Evolutionary conservation across 2,888 invertebrate species (phyloP), one percentile per base, ranked within the genome.

Genomic region (Parnassius smintheus): DNA sequence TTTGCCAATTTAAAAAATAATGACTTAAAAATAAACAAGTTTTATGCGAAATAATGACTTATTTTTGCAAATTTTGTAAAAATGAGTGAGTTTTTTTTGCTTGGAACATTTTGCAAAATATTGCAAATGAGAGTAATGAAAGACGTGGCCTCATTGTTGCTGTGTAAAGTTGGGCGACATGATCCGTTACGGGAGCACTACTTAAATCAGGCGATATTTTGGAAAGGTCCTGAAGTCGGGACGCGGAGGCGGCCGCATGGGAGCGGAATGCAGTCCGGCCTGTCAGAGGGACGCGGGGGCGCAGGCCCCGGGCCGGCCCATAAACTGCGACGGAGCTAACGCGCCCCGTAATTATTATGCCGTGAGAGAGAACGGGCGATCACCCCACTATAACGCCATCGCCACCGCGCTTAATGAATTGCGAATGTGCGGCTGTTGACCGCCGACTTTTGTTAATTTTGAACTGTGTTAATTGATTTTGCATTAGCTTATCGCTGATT

Each of bases 181-280:
- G 35, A 35, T 35, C 35, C 35, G 35, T 13, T 55, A 41, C 44
- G 70, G 72, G 61, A 62, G 75, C 78, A 81, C 82, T 84, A 18
- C 18, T 18, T 18, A 85, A 84, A 85, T 85, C 82, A 86, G 84
- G 83, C 83, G 81, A 86, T 82, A 85, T 88, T 90, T 90, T 80
- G 85, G 87, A 77, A 82, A 83, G 82, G 80, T 85, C 83, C 86
- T 82, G 84, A 72, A 73, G 74, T 64, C 72, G 72, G 79, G 80
- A 82, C 42, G 69, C 70, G 84, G 82, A 83, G 78, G 83, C 83
- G 83, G 89, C 86, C 88, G 89, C 88, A 88, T 91, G 91, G 91
- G 91, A 91, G 91, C 83, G 91, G 91, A 91, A 91, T 91, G 91
- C 87, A 88, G 91, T 91, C 84, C 86, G 81, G 82, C 84, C 75